Conservation (phyloP, 64 coral and sea anemone species). For the Orbicella faveolata region DNA sequence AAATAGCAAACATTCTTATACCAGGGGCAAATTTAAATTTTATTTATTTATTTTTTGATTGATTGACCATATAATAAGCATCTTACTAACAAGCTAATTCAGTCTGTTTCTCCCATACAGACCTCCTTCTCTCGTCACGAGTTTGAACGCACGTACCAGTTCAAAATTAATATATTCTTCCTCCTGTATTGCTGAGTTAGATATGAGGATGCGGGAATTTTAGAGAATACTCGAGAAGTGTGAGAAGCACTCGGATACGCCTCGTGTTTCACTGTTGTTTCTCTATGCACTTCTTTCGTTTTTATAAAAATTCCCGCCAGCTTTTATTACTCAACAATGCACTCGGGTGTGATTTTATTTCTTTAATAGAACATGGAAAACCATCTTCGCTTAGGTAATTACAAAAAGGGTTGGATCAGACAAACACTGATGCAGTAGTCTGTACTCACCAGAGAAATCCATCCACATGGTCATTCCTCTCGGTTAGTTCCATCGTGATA, state of each 20-base stretch:
- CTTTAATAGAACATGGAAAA: neutral
- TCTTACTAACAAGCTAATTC: too few species aligned
- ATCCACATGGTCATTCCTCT: neutral
- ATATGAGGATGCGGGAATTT: neutral
- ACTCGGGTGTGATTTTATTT: neutral
- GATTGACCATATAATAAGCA: too few species aligned
- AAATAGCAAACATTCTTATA: too few species aligned
- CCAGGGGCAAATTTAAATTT: too few species aligned
- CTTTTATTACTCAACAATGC: neutral
- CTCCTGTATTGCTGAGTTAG: neutral
- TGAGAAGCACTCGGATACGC: neutral
- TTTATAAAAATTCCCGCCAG: neutral
- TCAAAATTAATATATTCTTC: too few species aligned
- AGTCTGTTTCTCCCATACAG: too few species aligned
- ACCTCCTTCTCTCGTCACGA: too few species aligned
- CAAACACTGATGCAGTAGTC: too few species aligned
- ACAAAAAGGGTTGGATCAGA: too few species aligned
- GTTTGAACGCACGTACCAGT: too few species aligned
- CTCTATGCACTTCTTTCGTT: neutral
- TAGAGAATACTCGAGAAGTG: neutral
- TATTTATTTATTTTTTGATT: too few species aligned
- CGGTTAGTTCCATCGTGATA: neutral
- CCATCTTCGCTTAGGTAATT: too few species aligned
- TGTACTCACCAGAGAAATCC: constrained; percentile 6
- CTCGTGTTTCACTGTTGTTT: neutral